Conservation (phyloP, 2,888 invertebrate genomes). For the Chirona hameri region DNA sequence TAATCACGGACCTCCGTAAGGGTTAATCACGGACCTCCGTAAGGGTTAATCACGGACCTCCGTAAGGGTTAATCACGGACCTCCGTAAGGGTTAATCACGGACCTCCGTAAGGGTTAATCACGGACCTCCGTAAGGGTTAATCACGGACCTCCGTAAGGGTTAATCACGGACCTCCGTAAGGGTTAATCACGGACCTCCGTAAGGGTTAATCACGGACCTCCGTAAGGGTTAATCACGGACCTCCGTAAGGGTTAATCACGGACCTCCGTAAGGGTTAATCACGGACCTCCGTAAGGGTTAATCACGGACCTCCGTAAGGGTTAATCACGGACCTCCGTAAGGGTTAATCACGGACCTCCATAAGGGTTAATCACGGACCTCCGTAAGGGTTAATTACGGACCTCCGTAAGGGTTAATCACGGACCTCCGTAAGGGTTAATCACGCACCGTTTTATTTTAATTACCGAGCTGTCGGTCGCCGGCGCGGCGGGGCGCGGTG, state of each 20-base stretch:
- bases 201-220: not conserved
- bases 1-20: not conserved
- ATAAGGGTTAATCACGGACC: not conserved
- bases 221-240: not conserved
- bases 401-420: not conserved
- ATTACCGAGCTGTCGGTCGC: not conserved
- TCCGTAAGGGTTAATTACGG: not conserved
- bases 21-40: not conserved
- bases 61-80: not conserved
- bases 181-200: not conserved
- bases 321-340: not conserved
- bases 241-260: not conserved
- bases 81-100: not conserved
- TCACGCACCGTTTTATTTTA: not conserved
- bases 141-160: not conserved
- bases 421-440: not conserved
- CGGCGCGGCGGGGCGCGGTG: not conserved
- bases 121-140: not conserved
- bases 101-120: not conserved
- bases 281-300: not conserved
- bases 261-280: not conserved
- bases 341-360: not conserved
- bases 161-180: not conserved
- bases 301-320: not conserved
- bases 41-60: not conserved